These are phyloP conservation scores for Myioborus melanocephalus DNA, from an alignment of 2,797 vertebrate species.

Conservation along the genomic window DNA sequence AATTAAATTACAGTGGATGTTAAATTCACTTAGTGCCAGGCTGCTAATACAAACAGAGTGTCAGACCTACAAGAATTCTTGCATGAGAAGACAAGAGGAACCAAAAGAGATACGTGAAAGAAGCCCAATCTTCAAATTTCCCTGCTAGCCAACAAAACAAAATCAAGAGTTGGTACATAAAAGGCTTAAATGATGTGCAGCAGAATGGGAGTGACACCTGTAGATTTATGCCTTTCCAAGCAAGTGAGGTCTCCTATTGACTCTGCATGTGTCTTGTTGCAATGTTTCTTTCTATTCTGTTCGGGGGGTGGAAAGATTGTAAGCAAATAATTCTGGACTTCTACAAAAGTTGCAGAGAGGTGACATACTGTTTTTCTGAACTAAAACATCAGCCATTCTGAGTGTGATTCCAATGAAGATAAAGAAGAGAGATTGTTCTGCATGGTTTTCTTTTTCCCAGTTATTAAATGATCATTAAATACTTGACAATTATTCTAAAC, in stretches of 20 bases:
- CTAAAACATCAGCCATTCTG: not conserved
- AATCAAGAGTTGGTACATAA: not conserved
- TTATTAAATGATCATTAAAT: not conserved
- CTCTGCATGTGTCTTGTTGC: not conserved
- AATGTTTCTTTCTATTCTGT: not conserved
- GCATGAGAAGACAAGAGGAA: not conserved
- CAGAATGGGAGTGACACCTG: not conserved
- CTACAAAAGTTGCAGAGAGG: not conserved
- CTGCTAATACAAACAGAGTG: not conserved
- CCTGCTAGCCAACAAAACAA: not conserved
- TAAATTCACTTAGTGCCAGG: not conserved
- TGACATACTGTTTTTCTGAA: not conserved
- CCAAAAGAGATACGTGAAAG: not conserved
- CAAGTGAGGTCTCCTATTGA: not conserved
- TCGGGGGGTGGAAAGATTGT: not conserved
- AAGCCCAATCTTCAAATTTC: not conserved
- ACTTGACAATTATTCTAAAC: not conserved
- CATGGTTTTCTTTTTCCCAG: not conserved
- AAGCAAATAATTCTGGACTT: not conserved
- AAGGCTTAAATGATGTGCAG: not conserved
- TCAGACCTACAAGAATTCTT: not conserved
- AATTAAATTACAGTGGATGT: not conserved
- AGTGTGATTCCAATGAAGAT: not conserved
- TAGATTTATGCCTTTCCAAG: not conserved
- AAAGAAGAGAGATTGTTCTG: not conserved